Evolutionary conservation across 2,888 invertebrate species (phyloP).

Genomic region (Mythimna pallens): DNA sequence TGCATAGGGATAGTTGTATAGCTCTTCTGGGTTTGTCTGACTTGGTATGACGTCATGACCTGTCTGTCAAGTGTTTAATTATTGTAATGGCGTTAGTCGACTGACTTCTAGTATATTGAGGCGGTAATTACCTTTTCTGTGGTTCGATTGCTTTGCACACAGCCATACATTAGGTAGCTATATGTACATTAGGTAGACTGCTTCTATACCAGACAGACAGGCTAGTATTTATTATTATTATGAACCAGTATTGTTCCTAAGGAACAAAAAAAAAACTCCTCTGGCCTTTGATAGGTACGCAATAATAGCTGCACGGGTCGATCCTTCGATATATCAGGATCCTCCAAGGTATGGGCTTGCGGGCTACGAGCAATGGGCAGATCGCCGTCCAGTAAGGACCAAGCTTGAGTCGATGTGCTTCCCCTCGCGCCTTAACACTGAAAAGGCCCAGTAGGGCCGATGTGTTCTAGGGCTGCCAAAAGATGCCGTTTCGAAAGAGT

Average conservation of each 20-base stretch:
- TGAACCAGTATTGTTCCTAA: not conserved
- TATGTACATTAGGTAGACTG: not conserved
- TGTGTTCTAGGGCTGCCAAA: too few relatives aligned
- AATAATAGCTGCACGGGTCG: too few relatives aligned
- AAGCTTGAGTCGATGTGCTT: too few relatives aligned
- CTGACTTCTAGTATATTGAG: constrained; percentile 16
- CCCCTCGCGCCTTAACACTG: too few relatives aligned
- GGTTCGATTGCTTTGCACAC: constrained; percentile 1
- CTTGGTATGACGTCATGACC: constrained; percentile 40
- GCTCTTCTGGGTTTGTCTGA: constrained; percentile 1
- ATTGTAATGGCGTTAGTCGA: constrained; percentile 45
- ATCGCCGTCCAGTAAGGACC: too few relatives aligned
- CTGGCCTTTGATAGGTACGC: too few relatives aligned
- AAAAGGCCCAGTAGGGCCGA: too few relatives aligned
- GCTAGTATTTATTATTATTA: not conserved
- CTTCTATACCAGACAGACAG: not conserved
- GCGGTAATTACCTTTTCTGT: constrained; percentile 29
- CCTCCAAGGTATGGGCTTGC: too few relatives aligned
- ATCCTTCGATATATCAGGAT: too few relatives aligned
- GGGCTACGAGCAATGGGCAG: too few relatives aligned
- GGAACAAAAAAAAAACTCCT: too few relatives aligned
- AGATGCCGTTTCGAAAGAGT: too few relatives aligned
- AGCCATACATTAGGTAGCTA: not conserved
- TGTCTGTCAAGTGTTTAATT: constrained; percentile 49
- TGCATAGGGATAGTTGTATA: not conserved